Conservation (phyloP, 2,113 vertebrate genomes). For the human (Homo sapiens) region GRCh38 chr3:47515001-47515500, state of each 20-base stretch:
- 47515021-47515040: not conserved
- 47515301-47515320: not conserved
- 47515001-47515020: not conserved
- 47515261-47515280: not conserved
- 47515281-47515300: not conserved
- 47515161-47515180: not conserved
- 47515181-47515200: conserved; percentile 9
- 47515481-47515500: not conserved
- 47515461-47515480: not conserved
- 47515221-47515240: not conserved
- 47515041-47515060: not conserved
- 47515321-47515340: not conserved
- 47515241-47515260: not conserved
- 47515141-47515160: not conserved
- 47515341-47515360: not conserved
- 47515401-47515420: not conserved
- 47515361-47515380: not conserved
- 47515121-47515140: not conserved
- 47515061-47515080: not conserved
- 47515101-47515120: not conserved
- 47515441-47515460: not conserved
- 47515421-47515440: not conserved
- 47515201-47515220: not conserved
- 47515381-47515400: not conserved
- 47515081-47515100: not conserved